Evolutionary conservation across 2,797 vertebrate species (phyloP).

Genomic region (Synaphobranchus kaupii): DNA sequence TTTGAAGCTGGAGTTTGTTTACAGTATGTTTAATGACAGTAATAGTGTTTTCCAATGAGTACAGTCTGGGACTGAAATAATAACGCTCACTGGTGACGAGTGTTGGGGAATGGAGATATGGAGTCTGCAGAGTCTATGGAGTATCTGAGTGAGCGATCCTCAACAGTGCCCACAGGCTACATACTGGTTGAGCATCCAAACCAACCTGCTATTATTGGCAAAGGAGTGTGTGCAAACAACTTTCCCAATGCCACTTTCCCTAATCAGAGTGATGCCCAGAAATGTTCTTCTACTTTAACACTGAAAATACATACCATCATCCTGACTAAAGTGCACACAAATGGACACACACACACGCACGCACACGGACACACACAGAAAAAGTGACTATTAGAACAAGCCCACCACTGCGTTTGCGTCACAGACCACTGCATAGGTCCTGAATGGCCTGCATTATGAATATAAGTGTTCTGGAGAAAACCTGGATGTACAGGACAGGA

Average conservation of each 20-base stretch:
- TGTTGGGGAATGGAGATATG: too few relatives aligned
- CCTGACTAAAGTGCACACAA: neutral
- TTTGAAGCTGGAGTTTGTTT: neutral
- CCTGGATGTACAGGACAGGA: neutral
- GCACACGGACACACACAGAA: neutral
- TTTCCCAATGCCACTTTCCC: neutral
- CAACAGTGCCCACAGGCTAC: too few relatives aligned
- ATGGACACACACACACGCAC: neutral
- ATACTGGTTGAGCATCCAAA: neutral
- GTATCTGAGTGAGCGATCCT: too few relatives aligned
- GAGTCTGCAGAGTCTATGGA: too few relatives aligned
- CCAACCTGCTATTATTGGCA: too few relatives aligned
- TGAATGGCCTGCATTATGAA: neutral
- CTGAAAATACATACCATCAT: neutral
- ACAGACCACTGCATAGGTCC: neutral
- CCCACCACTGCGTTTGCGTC: neutral
- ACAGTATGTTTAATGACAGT: neutral
- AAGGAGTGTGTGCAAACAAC: neutral
- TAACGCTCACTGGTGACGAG: too few relatives aligned
- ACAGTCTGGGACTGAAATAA: neutral
- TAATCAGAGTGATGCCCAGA: neutral
- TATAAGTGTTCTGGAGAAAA: neutral
- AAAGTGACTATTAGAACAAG: neutral
- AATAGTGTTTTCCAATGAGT: neutral
- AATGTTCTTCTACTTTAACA: neutral